Evolutionary conservation across 1,140 invertebrate species (phyloP), one percentile per base, ranked within the genome.

Genomic region (Meteorus sp.): DNA sequence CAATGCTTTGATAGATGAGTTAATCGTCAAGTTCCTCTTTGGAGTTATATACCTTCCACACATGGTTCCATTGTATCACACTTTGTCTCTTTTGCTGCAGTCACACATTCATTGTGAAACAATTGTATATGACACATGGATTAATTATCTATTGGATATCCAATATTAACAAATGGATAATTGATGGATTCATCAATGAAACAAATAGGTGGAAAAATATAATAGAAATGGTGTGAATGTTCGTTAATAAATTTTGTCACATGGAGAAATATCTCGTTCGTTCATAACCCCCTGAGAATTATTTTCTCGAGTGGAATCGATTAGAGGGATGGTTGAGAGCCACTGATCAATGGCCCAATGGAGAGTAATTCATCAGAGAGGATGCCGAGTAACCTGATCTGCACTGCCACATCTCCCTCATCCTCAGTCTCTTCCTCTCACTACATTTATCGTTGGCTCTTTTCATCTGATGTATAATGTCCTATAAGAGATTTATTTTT

Each of bases 11-110:
- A 69, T 76, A 79, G 75, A 80, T 79, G 76, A 80, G 76, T 80
- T 80, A 80, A 80, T 79, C 77, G 78, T 68, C 66, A 74, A 80
- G 77, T 80, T 80, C 78, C 78, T 79, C 72, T 66, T 69, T 60
- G 60, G 59, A 63, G 60, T 56, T 53, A 63, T 69, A 63, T 67
- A 71, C 65, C 71, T 62, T 65, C 17, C 13, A n/a, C n/a, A n/a
- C n/a, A n/a, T n/a, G n/a, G n/a, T 66, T 70, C 71, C 58, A 76
- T 74, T 78, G 70, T 74, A 61, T 65, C 39, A 56, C 63, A 64
- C 65, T 68, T 47, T 56, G 39, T 33, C 29, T 23, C 11, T 19
- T n/a, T n/a, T n/a, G n/a, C n/a, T n/a, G n/a, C n/a, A n/a, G n/a
- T n/a, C n/a, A n/a, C n/a, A n/a, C n/a, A n/a, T n/a, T n/a, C n/a